Percentiles rank a stretch among this genome's conserved stretches.
These are phyloP conservation scores for Macropis europaea DNA, from an alignment of 2,888 invertebrate genomes.

Conservation along the genomic window DNA sequence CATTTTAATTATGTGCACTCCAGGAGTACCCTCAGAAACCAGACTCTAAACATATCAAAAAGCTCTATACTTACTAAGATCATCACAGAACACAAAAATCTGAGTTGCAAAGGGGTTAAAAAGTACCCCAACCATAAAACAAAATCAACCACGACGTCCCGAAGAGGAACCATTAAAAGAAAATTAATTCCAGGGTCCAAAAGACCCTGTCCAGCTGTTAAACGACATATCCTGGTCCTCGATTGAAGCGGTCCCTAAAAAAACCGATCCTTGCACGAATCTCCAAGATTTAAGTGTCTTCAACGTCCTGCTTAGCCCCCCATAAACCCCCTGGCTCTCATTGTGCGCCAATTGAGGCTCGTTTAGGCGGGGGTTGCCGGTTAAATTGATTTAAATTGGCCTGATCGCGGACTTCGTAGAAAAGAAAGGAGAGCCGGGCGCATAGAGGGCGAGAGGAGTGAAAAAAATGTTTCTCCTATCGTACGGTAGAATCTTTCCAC, in stretches of 20 bases:
- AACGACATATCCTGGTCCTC: conserved; percentile 7
- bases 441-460: not conserved
- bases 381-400: conserved; percentile 79
- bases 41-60: too few species aligned
- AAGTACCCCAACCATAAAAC: too few species aligned
- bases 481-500: conserved; percentile 66
- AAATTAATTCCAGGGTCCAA: too few species aligned
- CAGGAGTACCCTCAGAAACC: too few species aligned
- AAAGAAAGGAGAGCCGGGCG: conserved; percentile 15
- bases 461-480: conserved; percentile 43
- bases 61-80: too few species aligned
- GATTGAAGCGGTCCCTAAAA: conserved; percentile 2
- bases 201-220: too few species aligned
- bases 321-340: conserved; percentile 61
- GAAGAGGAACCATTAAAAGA: too few species aligned
- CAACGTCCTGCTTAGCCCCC: conserved; percentile 28
- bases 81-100: too few species aligned
- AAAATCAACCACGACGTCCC: too few species aligned
- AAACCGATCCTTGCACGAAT: conserved; percentile 44
- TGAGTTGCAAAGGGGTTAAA: too few species aligned
- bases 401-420: conserved; percentile 35
- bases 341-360: conserved; percentile 77
- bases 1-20: too few species aligned
- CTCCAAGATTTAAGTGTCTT: conserved; percentile 59
- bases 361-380: conserved; percentile 73